Evolutionary conservation across 2,113 vertebrate genomes (phyloP), one percentile per base, ranked within the genome.

Genomic region (Perca schrenkii): DNA sequence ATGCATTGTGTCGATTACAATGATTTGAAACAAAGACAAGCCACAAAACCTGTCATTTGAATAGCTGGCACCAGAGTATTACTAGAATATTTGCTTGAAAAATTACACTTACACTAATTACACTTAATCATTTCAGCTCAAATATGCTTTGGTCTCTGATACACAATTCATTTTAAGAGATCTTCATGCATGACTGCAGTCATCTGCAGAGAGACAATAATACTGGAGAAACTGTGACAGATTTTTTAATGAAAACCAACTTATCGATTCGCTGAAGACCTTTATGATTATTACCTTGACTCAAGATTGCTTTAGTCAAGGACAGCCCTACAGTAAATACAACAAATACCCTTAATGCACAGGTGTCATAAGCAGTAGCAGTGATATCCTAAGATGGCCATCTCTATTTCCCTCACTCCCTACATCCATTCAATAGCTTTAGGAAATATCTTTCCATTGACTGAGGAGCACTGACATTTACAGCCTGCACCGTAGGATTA

Each of bases 391-490:
- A 54, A 74, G 34, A 80, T 61, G n/a, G 54, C 64, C 67, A 65
- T 66, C 49, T 60, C 75, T 74, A 21, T 74, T 80, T 72, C 10
- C n/a, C 64, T 57, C 19, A 43, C 52, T 67, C 34, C n/a, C n/a
- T 52, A n/a, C 19, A 60, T 81, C 22, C 19, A 56, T 81, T 77
- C 56, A 85, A 77, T 69, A 80, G 72, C 66, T 79, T 74, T n/a
- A 73, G 65, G 52, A 72, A 81, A 69, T 74, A 52, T 77, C 65
- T 77, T 86, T 69, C 72, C 64, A 75, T 65, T 75, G 58, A 81
- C 46, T 75, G 66, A 62, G 74, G 67, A 68, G 63, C 43, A 68
- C 5, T 88, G 78, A 84, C 77, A 84, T 90, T 86, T 85, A n/a
- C 53, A 69, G 50, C 43, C 72, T 74, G 36, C 53, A 40, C 64